phyloP scores from a whole-genome alignment of 2,797 vertebrate genomes.

The Cyprinella venusta region DNA sequence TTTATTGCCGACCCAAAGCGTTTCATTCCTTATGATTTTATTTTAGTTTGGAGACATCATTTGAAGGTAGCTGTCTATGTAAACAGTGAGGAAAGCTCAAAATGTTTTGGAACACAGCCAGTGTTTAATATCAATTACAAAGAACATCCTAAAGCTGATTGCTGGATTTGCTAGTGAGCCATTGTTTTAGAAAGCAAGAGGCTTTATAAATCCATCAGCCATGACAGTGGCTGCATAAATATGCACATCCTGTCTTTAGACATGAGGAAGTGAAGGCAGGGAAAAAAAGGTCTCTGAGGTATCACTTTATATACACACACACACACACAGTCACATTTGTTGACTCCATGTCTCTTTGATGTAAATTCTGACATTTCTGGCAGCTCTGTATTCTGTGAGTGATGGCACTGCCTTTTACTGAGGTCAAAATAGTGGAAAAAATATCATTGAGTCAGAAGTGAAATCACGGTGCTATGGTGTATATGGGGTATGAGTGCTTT shows the following conservation, averaged over 20 bases:
- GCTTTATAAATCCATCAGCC: constrained; percentile 25
- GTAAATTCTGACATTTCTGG: constrained; percentile 80
- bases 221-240: constrained; percentile 34
- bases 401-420: constrained; percentile 58
- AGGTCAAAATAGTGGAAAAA: constrained; percentile 25
- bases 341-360: constrained; percentile 68
- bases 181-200: constrained; percentile 27
- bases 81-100: neutral
- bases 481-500: constrained; percentile 23
- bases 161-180: constrained; percentile 15
- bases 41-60: neutral
- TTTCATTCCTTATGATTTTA: neutral
- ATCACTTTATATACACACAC: constrained; percentile 30
- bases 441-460: constrained; percentile 19
- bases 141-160: constrained; percentile 25
- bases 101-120: neutral
- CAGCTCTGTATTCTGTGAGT: constrained; percentile 65
- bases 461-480: constrained; percentile 36
- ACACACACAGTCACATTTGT: constrained; percentile 39
- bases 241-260: constrained; percentile 34
- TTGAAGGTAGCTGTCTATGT: neutral
- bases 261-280: constrained; percentile 45
- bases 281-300: constrained; percentile 34
- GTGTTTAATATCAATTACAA: constrained; percentile 29
- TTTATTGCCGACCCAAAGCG: neutral